Percentiles rank a stretch among this genome's conserved stretches.
These are phyloP conservation scores for Eumerus sabulonum DNA, from an alignment of 2,888 invertebrate species.

Conservation along the genomic window DNA sequence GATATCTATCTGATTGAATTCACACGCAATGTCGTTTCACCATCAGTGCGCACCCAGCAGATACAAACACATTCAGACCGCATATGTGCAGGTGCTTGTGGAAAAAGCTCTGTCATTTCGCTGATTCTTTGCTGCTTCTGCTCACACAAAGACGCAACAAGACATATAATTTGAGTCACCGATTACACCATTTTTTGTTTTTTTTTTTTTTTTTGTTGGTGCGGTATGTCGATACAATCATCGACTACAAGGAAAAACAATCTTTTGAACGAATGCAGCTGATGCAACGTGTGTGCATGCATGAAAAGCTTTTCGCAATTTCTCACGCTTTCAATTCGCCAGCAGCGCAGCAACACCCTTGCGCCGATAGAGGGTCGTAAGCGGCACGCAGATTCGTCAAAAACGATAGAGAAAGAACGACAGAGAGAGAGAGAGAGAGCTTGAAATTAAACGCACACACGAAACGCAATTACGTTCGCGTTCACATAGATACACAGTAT, in stretches of 20 bases:
- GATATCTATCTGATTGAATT: slow-evolving; percentile 63
- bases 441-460: slow-evolving; percentile 44
- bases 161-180: slow-evolving; percentile 64
- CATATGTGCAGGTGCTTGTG: neutral
- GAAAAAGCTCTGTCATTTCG: slow-evolving; percentile 37
- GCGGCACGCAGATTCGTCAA: neutral
- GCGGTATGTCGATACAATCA: slow-evolving; percentile 65
- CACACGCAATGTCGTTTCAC: slow-evolving; percentile 59
- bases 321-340: slow-evolving; percentile 57
- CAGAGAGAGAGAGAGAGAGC: slow-evolving; percentile 8
- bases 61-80: neutral
- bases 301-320: slow-evolving; percentile 45
- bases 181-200: slow-evolving; percentile 48
- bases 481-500: too few species aligned
- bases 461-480: slow-evolving; percentile 34
- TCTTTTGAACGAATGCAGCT: slow-evolving; percentile 27
- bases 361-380: neutral
- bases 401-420: slow-evolving; percentile 9
- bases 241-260: slow-evolving; percentile 28
- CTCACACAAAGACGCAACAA: slow-evolving; percentile 33
- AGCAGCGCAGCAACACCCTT: neutral
- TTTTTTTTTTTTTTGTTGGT: slow-evolving; percentile 42
- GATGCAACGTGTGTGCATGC: slow-evolving; percentile 52
- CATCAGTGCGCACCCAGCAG: neutral
- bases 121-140: slow-evolving; percentile 25